phyloP scores from a whole-genome alignment of 1,140 invertebrate species.

The Archivesica marissinica region DNA sequence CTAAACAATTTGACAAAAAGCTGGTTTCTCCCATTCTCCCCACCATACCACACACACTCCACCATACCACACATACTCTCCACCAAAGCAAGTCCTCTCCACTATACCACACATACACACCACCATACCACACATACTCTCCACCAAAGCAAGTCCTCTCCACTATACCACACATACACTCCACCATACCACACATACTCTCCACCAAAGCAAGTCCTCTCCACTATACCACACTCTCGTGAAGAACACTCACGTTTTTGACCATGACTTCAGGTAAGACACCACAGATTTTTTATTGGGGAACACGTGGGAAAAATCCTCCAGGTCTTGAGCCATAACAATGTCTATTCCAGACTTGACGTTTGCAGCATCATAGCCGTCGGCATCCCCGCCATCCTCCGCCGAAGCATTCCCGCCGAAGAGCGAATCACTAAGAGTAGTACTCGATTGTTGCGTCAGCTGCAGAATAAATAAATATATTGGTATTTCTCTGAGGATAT shows the following conservation, averaged over 20 bases:
- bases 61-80: neutral
- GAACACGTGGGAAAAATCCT: neutral
- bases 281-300: neutral
- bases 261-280: neutral
- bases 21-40: neutral
- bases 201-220: neutral
- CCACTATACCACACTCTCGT: neutral
- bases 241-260: neutral
- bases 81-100: neutral
- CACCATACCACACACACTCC: too few species aligned
- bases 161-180: neutral
- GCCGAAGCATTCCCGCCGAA: slow-evolving; percentile 5
- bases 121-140: neutral
- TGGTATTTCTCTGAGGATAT: neutral
- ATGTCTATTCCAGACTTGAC: neutral
- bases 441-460: neutral
- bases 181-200: neutral
- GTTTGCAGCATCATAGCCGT: neutral
- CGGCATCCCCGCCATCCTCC: neutral
- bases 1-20: neutral
- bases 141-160: neutral
- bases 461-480: neutral
- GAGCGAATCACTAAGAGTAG: neutral
- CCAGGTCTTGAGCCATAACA: neutral
- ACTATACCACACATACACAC: neutral